Conservation (phyloP, 1,140 invertebrate genomes). For the Drosophila tropicalis region DNA sequence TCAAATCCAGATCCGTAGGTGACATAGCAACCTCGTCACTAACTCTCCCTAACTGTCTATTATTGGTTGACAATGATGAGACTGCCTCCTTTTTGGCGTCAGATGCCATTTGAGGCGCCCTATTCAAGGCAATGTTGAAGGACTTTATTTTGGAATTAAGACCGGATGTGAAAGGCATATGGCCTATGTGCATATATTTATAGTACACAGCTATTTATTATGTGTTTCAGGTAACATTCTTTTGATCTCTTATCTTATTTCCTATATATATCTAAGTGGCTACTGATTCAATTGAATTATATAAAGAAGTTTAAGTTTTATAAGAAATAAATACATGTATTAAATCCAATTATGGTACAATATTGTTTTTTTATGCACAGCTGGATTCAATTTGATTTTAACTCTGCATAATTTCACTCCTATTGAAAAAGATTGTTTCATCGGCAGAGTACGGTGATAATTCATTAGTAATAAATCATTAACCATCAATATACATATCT, state of each 20-base stretch:
- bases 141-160: neutral
- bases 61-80: constrained; percentile 33
- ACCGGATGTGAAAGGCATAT: neutral
- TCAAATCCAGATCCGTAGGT: constrained; percentile 18
- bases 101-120: neutral
- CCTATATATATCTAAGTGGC: neutral
- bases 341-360: too few species aligned
- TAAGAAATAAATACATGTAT: too few species aligned
- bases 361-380: too few species aligned
- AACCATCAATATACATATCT: too few species aligned
- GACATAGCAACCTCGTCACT: constrained; percentile 35
- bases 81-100: neutral
- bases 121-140: neutral
- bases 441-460: too few species aligned
- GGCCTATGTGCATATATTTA: neutral
- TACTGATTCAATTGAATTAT: neutral
- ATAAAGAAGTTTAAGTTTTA: neutral
- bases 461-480: too few species aligned
- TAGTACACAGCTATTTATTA: too few species aligned
- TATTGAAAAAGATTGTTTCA: too few species aligned
- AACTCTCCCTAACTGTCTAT: constrained; percentile 10
- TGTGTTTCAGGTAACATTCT: neutral
- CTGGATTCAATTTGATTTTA: too few species aligned
- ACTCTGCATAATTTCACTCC: too few species aligned
- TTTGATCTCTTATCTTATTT: neutral